A percentile compares a stretch with the other conserved stretches of the same genome.
phyloP scores from a whole-genome alignment of 2,113 vertebrate species.

The Pongo pygmaeus region DNA sequence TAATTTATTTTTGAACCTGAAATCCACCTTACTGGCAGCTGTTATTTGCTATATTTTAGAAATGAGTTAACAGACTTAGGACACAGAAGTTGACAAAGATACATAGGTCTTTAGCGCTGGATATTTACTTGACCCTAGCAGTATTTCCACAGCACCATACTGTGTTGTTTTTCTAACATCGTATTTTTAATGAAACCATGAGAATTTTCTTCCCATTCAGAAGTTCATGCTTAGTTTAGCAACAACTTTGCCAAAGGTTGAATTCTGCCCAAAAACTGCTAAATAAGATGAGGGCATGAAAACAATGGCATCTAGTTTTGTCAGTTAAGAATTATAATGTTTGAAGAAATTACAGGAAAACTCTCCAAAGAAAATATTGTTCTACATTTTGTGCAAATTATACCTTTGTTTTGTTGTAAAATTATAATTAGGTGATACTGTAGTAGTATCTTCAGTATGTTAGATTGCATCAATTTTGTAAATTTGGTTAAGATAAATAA shows the following conservation, averaged over 20 bases:
- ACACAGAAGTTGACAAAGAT: background rate
- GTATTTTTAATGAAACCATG: background rate
- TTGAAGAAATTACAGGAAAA: background rate
- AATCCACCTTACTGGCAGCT: background rate
- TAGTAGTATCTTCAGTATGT: too few species aligned
- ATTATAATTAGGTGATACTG: background rate
- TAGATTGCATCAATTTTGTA: background rate
- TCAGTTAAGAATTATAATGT: background rate
- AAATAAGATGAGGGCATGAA: background rate
- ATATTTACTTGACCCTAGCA: too few species aligned
- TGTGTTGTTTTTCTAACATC: background rate
- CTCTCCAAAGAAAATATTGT: background rate
- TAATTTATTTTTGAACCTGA: background rate
- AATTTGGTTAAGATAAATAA: background rate
- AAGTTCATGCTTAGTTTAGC: background rate
- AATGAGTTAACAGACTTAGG: background rate
- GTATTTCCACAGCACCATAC: background rate
- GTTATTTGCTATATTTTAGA: background rate
- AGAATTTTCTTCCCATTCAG: background rate
- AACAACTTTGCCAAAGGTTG: background rate
- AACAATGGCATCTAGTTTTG: background rate
- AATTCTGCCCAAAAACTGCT: background rate
- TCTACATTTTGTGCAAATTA: background rate
- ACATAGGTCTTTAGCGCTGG: rapidly evolving
- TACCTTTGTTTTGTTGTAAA: background rate